Base-by-base conservation (phyloP, 2,888 invertebrate genomes). In the Limenitis camilla region DNA sequence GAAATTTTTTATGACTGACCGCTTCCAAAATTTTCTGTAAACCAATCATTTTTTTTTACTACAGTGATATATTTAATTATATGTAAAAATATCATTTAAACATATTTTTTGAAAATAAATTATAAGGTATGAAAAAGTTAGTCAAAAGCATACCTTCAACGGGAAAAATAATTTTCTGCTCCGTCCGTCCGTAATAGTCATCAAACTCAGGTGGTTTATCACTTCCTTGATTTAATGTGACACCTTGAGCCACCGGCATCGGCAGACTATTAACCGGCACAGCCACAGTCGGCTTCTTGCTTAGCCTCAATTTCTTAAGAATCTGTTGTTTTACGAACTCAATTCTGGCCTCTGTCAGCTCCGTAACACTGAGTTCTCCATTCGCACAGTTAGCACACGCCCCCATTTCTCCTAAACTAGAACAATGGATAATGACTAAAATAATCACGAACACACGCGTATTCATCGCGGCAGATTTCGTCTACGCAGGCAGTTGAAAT, bases 241-340 rank as follows among this genome's bases (percentile, higher is more conserved):
- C 90, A 6, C 93, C 93, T 64, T 92, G 92, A 41, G 92, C 92
- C 56, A 95, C 90, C 5, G 94, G 94, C 74, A 91, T 91, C 0
- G 95, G 95, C 63, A 95, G 77, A 49, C 91, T 89, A 56, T 90
- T 88, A 44, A 90, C 78, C 1, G 91, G 88, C 62, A 91, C 80
- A 19, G 90, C 90, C 46, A 91, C 88, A 8, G 88, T 89, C 5
- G 95, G 94, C 66, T 93, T 92, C 75, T 92, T 93, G 52, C 92
- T 93, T 50, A 96, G 76, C 59, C 95, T 79, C 50, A 96, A 70
- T 77, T 95, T 95, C 79, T 92, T 93, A 65, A 96, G 73, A 31
- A 96, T 96, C 81, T 95, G 94, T 72, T 93, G 92, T 76, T 95
- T 95, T 43, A 95, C 94, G 65, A 93, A 93, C 76, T 95, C 94